A percentile compares a stretch with the other conserved stretches of the same genome.
Conservation (phyloP, 1,140 invertebrate species). For the Drosophila malerkotliana region DNA sequence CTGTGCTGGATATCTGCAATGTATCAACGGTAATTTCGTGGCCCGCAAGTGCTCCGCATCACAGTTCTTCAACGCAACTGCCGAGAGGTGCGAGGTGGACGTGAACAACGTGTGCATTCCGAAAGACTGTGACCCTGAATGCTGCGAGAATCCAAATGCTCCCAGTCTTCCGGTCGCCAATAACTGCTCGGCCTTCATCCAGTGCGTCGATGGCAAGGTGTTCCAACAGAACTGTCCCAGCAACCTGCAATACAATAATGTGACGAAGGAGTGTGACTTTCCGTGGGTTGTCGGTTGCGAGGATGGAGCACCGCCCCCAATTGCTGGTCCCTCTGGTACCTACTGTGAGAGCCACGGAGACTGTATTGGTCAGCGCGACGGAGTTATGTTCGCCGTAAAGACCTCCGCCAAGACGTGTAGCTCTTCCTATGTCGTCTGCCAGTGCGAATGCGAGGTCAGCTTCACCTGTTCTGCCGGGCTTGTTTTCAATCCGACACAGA, state of each 20-base stretch:
- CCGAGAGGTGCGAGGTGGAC: slow-evolving; percentile 33
- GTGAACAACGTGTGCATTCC: slow-evolving; percentile 36
- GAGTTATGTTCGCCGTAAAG: slow-evolving; percentile 14
- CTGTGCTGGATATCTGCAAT: slow-evolving; percentile 56
- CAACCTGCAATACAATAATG: slow-evolving; percentile 51
- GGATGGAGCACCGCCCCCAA: slow-evolving; percentile 52
- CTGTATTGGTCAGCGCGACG: slow-evolving; percentile 46
- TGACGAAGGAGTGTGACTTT: slow-evolving; percentile 35
- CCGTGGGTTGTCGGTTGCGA: slow-evolving; percentile 52
- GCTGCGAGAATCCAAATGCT: slow-evolving; percentile 45
- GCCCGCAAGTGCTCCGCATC: slow-evolving; percentile 19
- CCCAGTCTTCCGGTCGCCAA: slow-evolving; percentile 33
- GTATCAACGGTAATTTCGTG: slow-evolving; percentile 33
- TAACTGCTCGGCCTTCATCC: slow-evolving; percentile 58
- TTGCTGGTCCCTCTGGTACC: slow-evolving; percentile 66
- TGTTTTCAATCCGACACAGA: slow-evolving; percentile 7
- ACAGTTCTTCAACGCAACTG: slow-evolving; percentile 33
- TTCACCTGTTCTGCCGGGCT: slow-evolving; percentile 30
- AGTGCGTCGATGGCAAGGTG: slow-evolving; percentile 41
- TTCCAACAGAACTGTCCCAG: slow-evolving; percentile 36
- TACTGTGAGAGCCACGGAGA: slow-evolving; percentile 48
- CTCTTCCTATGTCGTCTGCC: slow-evolving; percentile 49
- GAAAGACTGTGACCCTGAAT: slow-evolving; percentile 49
- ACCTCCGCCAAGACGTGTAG: slow-evolving; percentile 5
- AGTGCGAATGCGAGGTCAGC: slow-evolving; percentile 64